Evolutionary conservation across 2,888 invertebrate species (phyloP), one percentile per base, ranked within the genome.

Genomic region (Calliphora vomitoria): DNA sequence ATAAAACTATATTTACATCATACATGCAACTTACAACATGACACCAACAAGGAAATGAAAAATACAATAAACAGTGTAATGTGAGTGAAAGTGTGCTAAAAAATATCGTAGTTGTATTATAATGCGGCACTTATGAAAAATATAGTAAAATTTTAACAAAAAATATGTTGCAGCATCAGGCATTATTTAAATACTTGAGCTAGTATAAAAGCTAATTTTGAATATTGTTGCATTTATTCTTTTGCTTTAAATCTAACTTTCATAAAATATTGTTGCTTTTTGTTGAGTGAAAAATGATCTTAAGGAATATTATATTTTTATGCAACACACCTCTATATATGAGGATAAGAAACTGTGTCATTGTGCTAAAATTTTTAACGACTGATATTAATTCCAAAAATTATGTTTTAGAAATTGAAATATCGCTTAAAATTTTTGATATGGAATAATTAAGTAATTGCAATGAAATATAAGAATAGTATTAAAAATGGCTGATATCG

Each of bases 81-180:
- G 8, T 18, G 13, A 13, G 4, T 66, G 41, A 41, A 15, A 60
- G 25, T 60, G 62, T 62, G 8, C 8, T 15, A 18, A 8, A n/a
- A 64, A 38, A 11, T 20, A 44, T 41, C 8, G 44, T 44, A 20
- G n/a, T 13, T 44, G 20, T 20, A 5, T 38, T 66, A 13, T 66
- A 41, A 20, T 41, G 18, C 11, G 18, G 41, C 41, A 44, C 20
- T 66, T 66, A 66, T 20, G 20, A 64, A 38, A 66, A 66, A 20
- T 66, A 20, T 66, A 11, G 13, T 20, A 44, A 66, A 44, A 66
- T 44, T 62, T 66, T 20, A 41, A 64, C 13, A 41, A 35, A 66
- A 41, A 44, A 41, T 44, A 66, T 44, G 20, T 66, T 66, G 11
- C 25, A 4, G 6, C 15, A 44, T 66, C 11, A 18, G 13, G 41